A percentile compares a stretch with the other conserved stretches of the same genome.
Conservation (phyloP, 2,113 vertebrate genomes). For the Thryonomys swinderianus region DNA sequence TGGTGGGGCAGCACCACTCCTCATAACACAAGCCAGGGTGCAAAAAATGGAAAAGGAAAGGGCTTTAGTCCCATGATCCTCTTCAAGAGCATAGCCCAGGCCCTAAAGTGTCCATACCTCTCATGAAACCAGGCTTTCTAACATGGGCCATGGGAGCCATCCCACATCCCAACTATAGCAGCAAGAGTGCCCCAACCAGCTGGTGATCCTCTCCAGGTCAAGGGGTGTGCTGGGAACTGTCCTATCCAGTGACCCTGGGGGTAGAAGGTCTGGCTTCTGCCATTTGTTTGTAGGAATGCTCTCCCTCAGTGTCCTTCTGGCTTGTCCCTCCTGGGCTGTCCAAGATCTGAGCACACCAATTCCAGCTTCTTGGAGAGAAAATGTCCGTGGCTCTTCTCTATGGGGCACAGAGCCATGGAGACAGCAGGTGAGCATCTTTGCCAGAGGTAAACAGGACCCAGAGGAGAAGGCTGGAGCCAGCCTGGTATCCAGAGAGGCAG, state of each 20-base stretch:
- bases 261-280: neutral
- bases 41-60: neutral
- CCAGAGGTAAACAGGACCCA: neutral
- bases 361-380: neutral
- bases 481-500: neutral
- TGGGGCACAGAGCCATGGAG: neutral
- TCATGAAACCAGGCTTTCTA: neutral
- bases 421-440: neutral
- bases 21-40: no score
- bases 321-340: neutral
- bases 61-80: neutral
- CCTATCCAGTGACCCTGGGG: fast-evolving
- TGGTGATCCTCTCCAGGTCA: fast-evolving
- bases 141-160: no score
- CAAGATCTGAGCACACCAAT: fast-evolving
- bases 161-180: neutral
- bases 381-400: neutral
- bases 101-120: neutral
- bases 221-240: neutral
- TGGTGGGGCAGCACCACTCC: neutral
- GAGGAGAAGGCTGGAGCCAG: neutral
- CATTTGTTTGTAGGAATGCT: neutral
- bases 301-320: fast-evolving
- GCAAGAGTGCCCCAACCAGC: fast-evolving
- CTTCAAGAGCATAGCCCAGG: neutral